Conservation (phyloP, 2,113 vertebrate genomes). For the Gymnobelideus leadbeateri region DNA sequence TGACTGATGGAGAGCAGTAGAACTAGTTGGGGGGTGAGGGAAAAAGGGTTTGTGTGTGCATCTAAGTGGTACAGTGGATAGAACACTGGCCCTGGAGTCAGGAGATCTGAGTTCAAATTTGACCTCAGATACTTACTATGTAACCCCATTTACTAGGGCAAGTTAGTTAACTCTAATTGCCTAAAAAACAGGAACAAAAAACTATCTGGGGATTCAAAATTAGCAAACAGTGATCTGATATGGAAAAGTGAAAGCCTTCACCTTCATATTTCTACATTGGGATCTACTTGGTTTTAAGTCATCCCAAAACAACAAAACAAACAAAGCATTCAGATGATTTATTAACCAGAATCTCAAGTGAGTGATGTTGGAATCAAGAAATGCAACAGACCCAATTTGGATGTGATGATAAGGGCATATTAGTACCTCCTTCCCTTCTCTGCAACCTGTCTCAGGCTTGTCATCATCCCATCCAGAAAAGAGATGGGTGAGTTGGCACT, state of each 20-base stretch:
- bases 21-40: neutral
- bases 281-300: neutral
- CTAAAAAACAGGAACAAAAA: neutral
- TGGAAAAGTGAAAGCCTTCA: neutral
- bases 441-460: neutral
- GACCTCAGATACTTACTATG: neutral
- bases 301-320: neutral
- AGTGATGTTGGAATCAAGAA: neutral
- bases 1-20: neutral
- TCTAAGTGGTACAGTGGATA: too few relatives aligned
- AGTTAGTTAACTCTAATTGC: neutral
- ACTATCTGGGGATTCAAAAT: neutral
- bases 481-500: neutral
- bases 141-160: neutral
- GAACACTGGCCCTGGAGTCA: neutral
- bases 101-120: neutral
- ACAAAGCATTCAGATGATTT: neutral
- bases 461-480: neutral
- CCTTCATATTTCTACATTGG: neutral
- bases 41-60: too few relatives aligned
- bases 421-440: neutral
- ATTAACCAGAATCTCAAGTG: neutral
- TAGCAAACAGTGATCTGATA: neutral
- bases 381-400: neutral
- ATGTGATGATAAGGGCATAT: neutral